These are phyloP conservation scores for Betta splendens DNA, from an alignment of 2,797 vertebrate genomes.

Conservation along the genomic window DNA sequence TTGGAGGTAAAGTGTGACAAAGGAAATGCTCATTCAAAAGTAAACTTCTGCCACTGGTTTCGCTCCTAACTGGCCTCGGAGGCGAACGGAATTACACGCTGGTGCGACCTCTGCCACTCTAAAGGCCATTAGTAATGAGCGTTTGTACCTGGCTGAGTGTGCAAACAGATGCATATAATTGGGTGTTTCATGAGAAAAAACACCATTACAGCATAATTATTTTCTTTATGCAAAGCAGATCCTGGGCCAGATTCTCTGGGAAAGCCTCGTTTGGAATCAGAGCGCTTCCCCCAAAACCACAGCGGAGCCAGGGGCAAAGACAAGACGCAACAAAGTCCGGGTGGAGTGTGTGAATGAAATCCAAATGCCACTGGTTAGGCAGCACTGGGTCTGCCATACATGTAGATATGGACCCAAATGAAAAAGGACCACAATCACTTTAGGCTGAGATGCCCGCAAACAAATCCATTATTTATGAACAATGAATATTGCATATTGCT, in stretches of 20 bases:
- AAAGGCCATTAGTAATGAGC: conserved; percentile 53
- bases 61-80: conserved; percentile 11
- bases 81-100: conserved; percentile 38
- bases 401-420: conserved; percentile 64
- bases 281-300: conserved; percentile 44
- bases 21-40: conserved; percentile 43
- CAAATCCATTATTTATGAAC: conserved; percentile 78
- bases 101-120: conserved; percentile 17
- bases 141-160: conserved; percentile 47
- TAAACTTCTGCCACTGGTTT: conserved; percentile 26
- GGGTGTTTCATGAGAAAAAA: conserved; percentile 57
- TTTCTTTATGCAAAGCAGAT: conserved; percentile 59
- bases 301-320: conserved; percentile 39
- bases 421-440: conserved; percentile 76
- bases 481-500: conserved; percentile 79
- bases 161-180: conserved; percentile 65
- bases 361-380: conserved; percentile 62
- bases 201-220: conserved; percentile 59
- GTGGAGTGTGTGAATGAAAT: conserved; percentile 65
- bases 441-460: conserved; percentile 71
- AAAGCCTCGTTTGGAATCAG: conserved; percentile 50
- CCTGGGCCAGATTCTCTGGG: conserved; percentile 32
- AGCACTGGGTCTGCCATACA: conserved; percentile 50
- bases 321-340: conserved; percentile 62
- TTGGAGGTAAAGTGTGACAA: conserved; percentile 31